phyloP scores from a whole-genome alignment of 2,797 vertebrate species.

The Mormyrops boulengeri region DNA sequence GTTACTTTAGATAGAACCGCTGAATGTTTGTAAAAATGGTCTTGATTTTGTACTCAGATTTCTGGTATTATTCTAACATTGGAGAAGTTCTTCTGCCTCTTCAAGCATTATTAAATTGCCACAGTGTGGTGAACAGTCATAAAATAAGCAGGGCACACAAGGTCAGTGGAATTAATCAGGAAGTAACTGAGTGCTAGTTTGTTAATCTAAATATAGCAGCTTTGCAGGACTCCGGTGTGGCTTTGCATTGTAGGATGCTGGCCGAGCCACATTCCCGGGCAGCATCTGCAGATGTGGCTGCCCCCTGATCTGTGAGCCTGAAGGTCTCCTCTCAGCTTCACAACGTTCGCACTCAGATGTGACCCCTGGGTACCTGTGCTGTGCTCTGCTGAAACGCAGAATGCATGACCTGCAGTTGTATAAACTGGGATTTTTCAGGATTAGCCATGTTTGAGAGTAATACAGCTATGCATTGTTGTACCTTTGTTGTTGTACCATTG shows the following conservation, averaged over 20 bases:
- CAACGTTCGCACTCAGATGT: not conserved
- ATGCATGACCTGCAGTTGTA: not conserved
- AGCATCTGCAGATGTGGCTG: not conserved
- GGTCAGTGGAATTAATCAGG: conserved; percentile 26
- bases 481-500: not conserved
- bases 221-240: not conserved
- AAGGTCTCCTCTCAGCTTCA: not conserved
- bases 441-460: not conserved
- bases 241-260: not conserved
- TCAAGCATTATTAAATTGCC: not conserved
- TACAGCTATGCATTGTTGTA: not conserved
- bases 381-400: not conserved
- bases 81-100: not conserved
- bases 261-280: not conserved
- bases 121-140: not conserved
- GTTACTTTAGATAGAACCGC: not conserved
- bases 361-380: not conserved
- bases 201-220: conserved; percentile 24
- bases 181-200: conserved; percentile 8
- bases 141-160: conserved; percentile 15
- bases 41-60: not conserved
- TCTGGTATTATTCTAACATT: not conserved
- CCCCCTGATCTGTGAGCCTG: not conserved
- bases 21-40: not conserved
- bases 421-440: not conserved